These are phyloP conservation scores for Ammodramus savannarum DNA, from an alignment of 2,113 vertebrate species.

Conservation along the genomic window DNA sequence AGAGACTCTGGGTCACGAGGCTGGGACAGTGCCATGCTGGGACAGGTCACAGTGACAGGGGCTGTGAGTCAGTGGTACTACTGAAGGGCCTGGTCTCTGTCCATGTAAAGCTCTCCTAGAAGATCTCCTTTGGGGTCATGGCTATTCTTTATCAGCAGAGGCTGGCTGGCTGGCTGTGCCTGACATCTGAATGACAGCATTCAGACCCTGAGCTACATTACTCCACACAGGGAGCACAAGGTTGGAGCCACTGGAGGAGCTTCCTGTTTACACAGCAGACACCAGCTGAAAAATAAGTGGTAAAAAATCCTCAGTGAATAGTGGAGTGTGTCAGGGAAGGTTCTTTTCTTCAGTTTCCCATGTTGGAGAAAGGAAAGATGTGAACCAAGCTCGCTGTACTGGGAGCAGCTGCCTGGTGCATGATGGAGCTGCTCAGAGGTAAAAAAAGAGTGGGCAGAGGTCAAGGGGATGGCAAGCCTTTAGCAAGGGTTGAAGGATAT, in stretches of 20 bases:
- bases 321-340: background rate
- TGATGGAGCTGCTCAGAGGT: background rate
- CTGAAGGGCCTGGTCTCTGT: background rate
- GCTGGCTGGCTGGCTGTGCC: background rate
- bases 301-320: background rate
- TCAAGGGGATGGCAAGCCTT: background rate
- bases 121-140: background rate
- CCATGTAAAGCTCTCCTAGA: background rate
- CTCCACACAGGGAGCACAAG: fast-evolving
- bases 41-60: background rate
- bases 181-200: fast-evolving
- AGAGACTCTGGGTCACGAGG: background rate
- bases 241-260: background rate
- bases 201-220: background rate
- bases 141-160: background rate
- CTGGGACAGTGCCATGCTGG: background rate
- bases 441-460: background rate
- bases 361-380: background rate
- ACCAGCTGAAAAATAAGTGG: background rate
- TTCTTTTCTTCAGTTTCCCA: background rate
- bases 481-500: background rate
- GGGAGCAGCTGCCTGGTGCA: background rate
- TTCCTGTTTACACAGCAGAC: background rate
- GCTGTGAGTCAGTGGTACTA: background rate
- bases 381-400: background rate